A percentile compares a stretch with the other conserved stretches of the same genome.
phyloP scores from a whole-genome alignment of 1,140 invertebrate species.

The Musca vetustissima region DNA sequence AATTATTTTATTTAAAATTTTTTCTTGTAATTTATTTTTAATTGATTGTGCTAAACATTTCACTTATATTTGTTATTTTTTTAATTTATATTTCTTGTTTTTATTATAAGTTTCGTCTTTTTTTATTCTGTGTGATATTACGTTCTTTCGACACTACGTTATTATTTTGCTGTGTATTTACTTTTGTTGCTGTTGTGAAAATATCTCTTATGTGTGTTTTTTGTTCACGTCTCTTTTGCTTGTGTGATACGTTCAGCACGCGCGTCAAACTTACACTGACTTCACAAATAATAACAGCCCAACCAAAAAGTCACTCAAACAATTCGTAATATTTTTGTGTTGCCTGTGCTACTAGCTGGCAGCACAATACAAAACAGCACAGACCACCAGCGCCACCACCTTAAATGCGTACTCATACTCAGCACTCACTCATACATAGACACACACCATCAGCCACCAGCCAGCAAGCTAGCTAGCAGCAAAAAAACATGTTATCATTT shows the following conservation, averaged over 20 bases:
- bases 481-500: constrained; percentile 20
- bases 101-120: constrained; percentile 20
- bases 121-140: constrained; percentile 3
- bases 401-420: constrained; percentile 21
- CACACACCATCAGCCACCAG: background rate
- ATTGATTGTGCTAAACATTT: background rate
- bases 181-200: constrained; percentile 8
- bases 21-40: background rate
- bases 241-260: constrained; percentile 47
- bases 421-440: background rate
- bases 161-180: background rate
- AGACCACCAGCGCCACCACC: constrained; percentile 6
- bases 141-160: constrained; percentile 2
- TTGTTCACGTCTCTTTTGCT: constrained; percentile 10
- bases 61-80: background rate
- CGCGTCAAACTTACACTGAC: constrained; percentile 53
- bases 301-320: constrained; percentile 32
- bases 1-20: background rate
- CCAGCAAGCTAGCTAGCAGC: background rate
- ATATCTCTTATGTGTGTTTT: constrained; percentile 14
- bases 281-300: constrained; percentile 29
- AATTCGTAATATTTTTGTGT: constrained; percentile 6
- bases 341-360: background rate
- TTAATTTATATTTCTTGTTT: constrained; percentile 10
- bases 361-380: too few relatives aligned